A percentile compares a stretch with the other conserved stretches of the same genome.
phyloP scores from a whole-genome alignment of 1,140 invertebrate species.

The Arion vulgaris region DNA sequence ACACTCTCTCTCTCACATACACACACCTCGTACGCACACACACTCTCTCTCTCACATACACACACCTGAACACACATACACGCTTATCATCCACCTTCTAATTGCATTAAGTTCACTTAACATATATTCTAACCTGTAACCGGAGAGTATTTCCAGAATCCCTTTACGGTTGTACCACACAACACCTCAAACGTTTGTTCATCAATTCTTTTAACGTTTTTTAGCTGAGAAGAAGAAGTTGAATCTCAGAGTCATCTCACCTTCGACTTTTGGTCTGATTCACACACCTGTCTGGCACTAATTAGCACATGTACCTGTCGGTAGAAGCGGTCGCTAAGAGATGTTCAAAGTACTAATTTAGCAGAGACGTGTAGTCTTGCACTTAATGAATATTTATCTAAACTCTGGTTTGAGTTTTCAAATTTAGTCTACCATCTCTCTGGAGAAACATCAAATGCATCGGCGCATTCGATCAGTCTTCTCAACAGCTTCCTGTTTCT shows the following conservation, averaged over 20 bases:
- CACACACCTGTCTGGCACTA: constrained; percentile 4
- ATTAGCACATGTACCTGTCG: not conserved
- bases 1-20: too few species aligned
- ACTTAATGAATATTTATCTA: not conserved
- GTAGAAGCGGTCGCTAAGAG: not conserved
- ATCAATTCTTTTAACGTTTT: too few species aligned
- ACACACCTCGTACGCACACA: too few species aligned
- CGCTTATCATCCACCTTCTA: too few species aligned
- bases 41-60: too few species aligned
- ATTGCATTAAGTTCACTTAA: not conserved
- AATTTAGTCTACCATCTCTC: not conserved
- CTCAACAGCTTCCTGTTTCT: too few species aligned
- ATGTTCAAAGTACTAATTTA: not conserved
- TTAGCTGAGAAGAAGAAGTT: not conserved
- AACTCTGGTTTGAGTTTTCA: not conserved
- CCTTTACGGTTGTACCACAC: not conserved
- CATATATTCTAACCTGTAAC: not conserved
- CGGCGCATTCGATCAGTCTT: too few species aligned
- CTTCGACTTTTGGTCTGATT: not conserved
- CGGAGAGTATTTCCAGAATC: not conserved
- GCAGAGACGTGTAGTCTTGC: not conserved
- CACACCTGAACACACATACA: too few species aligned
- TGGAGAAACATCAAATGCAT: too few species aligned
- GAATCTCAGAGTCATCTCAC: not conserved
- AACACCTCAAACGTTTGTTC: not conserved